Base-by-base conservation (phyloP, 92 coral and sea anemone species). In the Meandrina meandrites region DNA sequence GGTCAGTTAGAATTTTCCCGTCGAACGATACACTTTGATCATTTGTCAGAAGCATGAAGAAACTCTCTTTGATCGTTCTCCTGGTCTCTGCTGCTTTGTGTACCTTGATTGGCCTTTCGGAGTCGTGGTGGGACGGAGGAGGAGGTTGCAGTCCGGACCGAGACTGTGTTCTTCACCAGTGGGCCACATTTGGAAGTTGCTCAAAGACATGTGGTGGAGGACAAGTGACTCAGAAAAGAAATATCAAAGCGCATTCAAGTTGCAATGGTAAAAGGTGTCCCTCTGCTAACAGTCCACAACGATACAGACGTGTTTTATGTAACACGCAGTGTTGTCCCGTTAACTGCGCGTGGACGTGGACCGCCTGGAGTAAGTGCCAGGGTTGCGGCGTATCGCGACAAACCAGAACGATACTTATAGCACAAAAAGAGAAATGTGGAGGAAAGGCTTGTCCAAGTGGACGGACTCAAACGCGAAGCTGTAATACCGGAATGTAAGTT, bases 401-500 rank as follows among this genome's bases (percentile, higher is more conserved):
- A 34, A 80, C 67, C 13, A 81, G 95, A 31, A 73, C 60, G 5
- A 87, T 91, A 56, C 47, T 54, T 34, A 81, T 93, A 22, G 2
- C 70, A 40, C 42, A 67, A 47, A 57, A 36, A 2, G n/a, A n/a
- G 60, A 87, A 30, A 68, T 40, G 45, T 45, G 84, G 94, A 30
- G 94, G 96, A 22, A 88, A 69, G 19, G 48, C 89, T 36, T 91
- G 96, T 79, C 94, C 92, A 28, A 87, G 53, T 17, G 18, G 53
- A 24, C 30, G 81, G 56, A 51, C 35, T 17, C 76, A 81, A 37
- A 80, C 86, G 5, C 92, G 68, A 78, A 51, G 80, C 11, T 93
- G 94, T 64, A 85, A 82, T 69, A 93, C 96, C 10, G 94, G 94
- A 75, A 85, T 92, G 96, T 93, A 86, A 87, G 95, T n/a, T n/a